Conservation (phyloP, 2,888 invertebrate species). For the Falcaria lacertinaria region DNA sequence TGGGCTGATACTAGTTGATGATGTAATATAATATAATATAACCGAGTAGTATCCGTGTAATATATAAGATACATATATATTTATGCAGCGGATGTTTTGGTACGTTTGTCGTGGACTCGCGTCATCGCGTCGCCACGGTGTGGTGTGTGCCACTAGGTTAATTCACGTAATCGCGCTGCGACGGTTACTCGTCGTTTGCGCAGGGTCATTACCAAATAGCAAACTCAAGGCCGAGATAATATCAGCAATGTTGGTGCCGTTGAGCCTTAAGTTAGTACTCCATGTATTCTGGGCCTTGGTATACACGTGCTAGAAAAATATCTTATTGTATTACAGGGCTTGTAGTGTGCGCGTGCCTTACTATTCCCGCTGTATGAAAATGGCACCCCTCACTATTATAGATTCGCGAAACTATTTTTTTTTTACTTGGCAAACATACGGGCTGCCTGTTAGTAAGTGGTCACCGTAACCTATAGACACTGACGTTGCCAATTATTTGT, state of each 20-base stretch:
- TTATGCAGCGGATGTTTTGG: no score
- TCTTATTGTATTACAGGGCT: no score
- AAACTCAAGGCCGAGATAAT: conserved; percentile 52
- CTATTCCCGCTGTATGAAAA: not conserved
- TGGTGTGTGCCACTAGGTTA: conserved; percentile 17
- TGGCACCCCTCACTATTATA: not conserved
- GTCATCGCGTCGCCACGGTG: conserved; percentile 5
- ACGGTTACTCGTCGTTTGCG: conserved; percentile 43
- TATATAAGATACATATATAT: conserved; percentile 4
- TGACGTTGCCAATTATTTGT: no score
- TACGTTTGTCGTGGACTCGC: no score
- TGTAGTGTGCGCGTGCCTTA: not conserved
- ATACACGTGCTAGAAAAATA: not conserved
- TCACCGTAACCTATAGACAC: no score
- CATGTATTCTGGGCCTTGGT: not conserved
- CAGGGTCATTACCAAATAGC: conserved; percentile 61
- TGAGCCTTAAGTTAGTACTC: conserved; percentile 2
- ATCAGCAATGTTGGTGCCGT: conserved; percentile 21
- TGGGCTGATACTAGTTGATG: no score
- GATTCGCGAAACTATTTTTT: not conserved
- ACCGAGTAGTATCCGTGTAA: no score
- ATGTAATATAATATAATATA: no score
- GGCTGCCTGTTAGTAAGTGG: no score
- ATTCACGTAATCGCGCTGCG: conserved; percentile 33
- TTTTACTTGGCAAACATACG: no score